Conservation (phyloP, 2,797 vertebrate species). For the Geotrypetes seraphini region DNA sequence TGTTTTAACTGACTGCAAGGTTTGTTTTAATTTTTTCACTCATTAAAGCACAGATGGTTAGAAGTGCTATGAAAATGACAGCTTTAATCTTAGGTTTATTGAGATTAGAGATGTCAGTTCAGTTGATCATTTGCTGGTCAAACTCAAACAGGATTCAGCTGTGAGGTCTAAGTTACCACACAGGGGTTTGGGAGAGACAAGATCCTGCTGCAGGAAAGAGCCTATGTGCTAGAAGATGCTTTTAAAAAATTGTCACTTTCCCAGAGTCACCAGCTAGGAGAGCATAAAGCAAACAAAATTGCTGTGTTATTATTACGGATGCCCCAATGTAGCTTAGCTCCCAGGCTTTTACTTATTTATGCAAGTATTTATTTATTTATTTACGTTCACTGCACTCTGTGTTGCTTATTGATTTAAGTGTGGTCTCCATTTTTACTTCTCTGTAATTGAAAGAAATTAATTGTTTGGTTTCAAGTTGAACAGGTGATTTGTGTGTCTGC, state of each 20-base stretch:
- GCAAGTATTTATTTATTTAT: too few species aligned
- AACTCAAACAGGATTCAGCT: not conserved
- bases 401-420: not conserved
- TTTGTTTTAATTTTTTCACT: not conserved
- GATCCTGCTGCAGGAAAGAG: not conserved
- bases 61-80: not conserved
- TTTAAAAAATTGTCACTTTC: constrained; percentile 3
- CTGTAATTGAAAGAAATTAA: too few species aligned
- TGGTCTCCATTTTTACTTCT: not conserved
- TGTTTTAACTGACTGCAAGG: not conserved
- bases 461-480: too few species aligned
- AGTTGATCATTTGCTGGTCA: not conserved
- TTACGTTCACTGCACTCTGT: not conserved
- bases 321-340: constrained; percentile 1
- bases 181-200: not conserved
- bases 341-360: not conserved
- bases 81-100: not conserved
- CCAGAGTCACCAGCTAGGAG: constrained; percentile 9
- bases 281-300: constrained; percentile 1
- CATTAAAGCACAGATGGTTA: not conserved
- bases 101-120: fast-evolving
- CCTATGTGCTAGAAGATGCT: not conserved
- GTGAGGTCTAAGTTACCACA: not conserved
- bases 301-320: constrained; percentile 7
- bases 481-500: too few species aligned